A percentile compares a stretch with the other conserved stretches of the same genome.
phyloP scores from a whole-genome alignment of 2,113 vertebrate genomes.

The Prochilodus magdalenae region DNA sequence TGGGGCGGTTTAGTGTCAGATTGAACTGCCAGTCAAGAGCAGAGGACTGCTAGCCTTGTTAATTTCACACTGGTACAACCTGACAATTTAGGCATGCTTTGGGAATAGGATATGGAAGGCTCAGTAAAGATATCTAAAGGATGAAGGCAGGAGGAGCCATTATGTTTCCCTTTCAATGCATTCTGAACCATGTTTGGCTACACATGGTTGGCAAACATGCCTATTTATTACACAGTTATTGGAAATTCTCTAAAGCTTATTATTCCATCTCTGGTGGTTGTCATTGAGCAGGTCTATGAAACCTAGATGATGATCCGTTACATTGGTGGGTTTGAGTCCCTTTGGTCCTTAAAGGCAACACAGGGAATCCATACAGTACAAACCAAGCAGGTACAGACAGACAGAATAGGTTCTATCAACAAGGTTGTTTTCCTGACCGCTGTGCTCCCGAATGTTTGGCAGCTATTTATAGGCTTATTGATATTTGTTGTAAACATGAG shows the following conservation, averaged over 20 bases:
- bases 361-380: background rate
- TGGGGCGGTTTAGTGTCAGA: constrained; percentile 15
- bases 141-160: background rate
- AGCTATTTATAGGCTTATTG: background rate
- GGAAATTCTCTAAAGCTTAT: background rate
- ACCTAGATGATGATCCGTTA: background rate
- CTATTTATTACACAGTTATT: background rate
- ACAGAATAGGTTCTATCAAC: background rate
- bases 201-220: background rate
- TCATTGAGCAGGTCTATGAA: background rate
- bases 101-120: constrained; percentile 12
- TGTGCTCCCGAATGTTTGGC: background rate
- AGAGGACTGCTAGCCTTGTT: constrained; percentile 26
- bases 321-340: background rate
- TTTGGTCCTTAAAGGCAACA: background rate
- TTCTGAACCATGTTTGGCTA: background rate
- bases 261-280: constrained; percentile 5
- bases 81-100: constrained; percentile 35
- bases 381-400: background rate
- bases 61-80: background rate
- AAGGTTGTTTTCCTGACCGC: background rate
- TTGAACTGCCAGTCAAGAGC: constrained; percentile 26
- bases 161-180: background rate
- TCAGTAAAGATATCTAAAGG: background rate
- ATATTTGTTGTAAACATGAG: background rate